phyloP scores from a whole-genome alignment of 2,113 vertebrate species.

The Cyanoderma ruficeps region DNA sequence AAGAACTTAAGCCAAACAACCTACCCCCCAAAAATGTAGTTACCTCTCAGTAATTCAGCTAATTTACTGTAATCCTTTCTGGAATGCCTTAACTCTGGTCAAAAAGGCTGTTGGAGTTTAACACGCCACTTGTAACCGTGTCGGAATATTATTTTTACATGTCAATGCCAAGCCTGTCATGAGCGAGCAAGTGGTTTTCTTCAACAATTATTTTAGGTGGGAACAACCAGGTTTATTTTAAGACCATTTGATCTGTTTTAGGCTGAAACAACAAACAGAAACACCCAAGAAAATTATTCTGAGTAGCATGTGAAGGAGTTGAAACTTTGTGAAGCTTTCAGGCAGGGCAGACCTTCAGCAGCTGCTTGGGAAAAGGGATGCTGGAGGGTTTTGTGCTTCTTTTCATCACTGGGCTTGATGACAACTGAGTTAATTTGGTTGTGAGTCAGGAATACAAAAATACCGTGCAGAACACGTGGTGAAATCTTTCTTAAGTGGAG shows the following conservation, averaged over 20 bases:
- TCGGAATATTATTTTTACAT: not conserved
- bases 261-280: not conserved
- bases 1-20: not conserved
- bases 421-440: not conserved
- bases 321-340: not conserved
- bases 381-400: not conserved
- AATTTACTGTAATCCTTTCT: not conserved
- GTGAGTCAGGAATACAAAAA: not conserved
- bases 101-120: not conserved
- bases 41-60: not conserved
- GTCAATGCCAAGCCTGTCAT: not conserved
- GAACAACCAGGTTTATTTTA: conserved; percentile 1
- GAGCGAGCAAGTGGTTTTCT: not conserved
- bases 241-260: not conserved
- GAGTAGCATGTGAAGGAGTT: not conserved
- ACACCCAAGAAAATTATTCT: not conserved
- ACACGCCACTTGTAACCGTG: not conserved
- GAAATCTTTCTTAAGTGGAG: not conserved
- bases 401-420: not conserved
- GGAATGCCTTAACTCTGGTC: not conserved
- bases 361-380: not conserved
- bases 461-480: not conserved
- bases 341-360: not conserved
- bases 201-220: not conserved
- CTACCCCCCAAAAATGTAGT: not conserved